Conservation (phyloP, 1,140 invertebrate species). For the Dysdera silvatica region DNA sequence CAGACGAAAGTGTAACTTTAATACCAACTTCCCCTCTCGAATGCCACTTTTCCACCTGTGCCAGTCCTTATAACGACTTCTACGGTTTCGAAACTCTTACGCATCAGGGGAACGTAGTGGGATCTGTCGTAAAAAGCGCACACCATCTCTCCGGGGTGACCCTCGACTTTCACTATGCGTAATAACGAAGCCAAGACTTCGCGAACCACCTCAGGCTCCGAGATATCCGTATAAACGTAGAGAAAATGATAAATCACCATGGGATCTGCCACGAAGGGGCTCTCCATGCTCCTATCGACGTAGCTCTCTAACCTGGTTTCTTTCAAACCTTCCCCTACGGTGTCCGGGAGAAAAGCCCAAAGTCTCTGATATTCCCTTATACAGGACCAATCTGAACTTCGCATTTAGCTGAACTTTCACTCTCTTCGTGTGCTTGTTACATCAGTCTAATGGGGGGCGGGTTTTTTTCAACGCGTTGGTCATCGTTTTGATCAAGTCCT, state of each 20-base stretch:
- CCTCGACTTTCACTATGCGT: neutral
- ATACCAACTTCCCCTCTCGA: neutral
- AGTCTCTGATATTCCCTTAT: no score
- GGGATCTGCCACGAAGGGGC: neutral
- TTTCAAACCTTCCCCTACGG: no score
- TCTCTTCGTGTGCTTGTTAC: no score
- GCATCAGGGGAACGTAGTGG: neutral
- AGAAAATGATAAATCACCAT: neutral
- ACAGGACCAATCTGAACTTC: no score
- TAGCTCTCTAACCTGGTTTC: no score
- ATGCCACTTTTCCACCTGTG: neutral
- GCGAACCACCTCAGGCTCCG: neutral
- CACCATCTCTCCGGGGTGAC: neutral
- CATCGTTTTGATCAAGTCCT: no score
- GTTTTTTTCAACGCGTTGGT: no score
- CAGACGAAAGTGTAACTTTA: conserved; percentile 2
- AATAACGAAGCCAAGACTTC: neutral
- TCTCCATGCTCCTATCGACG: neutral
- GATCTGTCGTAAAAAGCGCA: neutral
- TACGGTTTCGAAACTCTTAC: neutral
- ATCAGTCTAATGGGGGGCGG: no score
- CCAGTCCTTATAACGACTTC: neutral
- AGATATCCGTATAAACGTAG: neutral
- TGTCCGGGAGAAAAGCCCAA: no score
- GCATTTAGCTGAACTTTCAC: no score